These are phyloP conservation scores for Coccyzus lansbergi DNA, from an alignment of 2,797 vertebrate genomes.

Conservation along the genomic window DNA sequence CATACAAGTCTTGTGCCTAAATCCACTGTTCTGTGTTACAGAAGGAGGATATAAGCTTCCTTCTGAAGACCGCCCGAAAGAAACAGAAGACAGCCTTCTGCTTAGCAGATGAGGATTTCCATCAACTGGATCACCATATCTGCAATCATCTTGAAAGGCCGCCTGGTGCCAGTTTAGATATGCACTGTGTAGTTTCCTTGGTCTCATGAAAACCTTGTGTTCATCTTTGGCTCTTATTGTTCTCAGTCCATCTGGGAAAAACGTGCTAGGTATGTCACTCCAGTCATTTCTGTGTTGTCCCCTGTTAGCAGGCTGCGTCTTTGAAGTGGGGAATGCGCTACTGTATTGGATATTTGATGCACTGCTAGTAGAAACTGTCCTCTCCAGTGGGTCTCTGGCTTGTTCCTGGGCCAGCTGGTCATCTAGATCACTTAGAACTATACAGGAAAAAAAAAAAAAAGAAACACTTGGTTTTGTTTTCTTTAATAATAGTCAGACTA, in stretches of 20 bases:
- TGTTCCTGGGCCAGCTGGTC: constrained; percentile 80
- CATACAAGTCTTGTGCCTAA: constrained; percentile 52
- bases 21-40: constrained; percentile 36
- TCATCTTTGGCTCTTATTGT: constrained; percentile 74
- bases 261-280: constrained; percentile 51
- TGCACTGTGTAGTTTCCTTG: constrained; percentile 75
- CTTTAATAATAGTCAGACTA: not conserved
- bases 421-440: constrained; percentile 82
- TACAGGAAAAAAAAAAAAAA: not conserved
- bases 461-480: not conserved
- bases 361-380: not conserved
- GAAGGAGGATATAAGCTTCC: constrained; percentile 73
- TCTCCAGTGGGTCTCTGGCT: constrained; percentile 29
- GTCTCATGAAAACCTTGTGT: constrained; percentile 74
- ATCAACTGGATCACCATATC: constrained; percentile 5
- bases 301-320: not conserved
- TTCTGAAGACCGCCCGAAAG: constrained; percentile 67
- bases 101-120: constrained; percentile 49
- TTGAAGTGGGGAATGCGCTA: not conserved
- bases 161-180: constrained; percentile 72
- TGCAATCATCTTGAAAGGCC: constrained; percentile 46
- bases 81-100: constrained; percentile 26
- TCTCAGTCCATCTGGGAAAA: constrained; percentile 73
- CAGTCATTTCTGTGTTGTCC: constrained; percentile 50
- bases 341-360: constrained; percentile 15